A percentile compares a stretch with the other conserved stretches of the same genome.
Evolutionary conservation across 2,888 invertebrate genomes (phyloP).

Genomic region (Spilosoma lubricipeda): DNA sequence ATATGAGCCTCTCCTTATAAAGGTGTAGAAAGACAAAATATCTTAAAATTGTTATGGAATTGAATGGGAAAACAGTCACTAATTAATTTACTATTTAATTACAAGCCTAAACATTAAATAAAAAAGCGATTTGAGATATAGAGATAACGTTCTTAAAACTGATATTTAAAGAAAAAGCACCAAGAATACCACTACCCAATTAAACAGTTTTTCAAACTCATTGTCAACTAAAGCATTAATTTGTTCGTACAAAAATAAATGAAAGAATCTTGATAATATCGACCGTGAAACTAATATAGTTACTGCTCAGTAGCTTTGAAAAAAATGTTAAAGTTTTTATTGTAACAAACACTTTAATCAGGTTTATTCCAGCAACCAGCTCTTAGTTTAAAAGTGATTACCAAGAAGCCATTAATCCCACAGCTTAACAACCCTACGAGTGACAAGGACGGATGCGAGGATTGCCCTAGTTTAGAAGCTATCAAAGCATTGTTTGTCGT

Average conservation of each 20-base stretch:
- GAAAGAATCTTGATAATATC: neutral
- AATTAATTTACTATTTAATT: no score
- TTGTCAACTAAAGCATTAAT: neutral
- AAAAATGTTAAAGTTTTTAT: neutral
- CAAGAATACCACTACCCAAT: neutral
- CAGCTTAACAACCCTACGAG: conserved; percentile 58
- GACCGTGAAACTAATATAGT: neutral
- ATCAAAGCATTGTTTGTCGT: conserved; percentile 80
- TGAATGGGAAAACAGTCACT: no score
- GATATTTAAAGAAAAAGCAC: neutral
- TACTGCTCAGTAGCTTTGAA: neutral
- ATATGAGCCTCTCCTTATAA: no score
- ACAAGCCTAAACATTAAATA: no score
- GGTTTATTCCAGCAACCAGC: conserved; percentile 14
- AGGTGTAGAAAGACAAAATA: no score
- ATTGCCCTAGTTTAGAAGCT: conserved; percentile 79
- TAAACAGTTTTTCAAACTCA: neutral
- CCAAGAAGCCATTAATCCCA: conserved; percentile 38
- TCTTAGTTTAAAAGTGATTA: conserved; percentile 35
- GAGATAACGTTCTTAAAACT: neutral
- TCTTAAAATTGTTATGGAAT: no score
- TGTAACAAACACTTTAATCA: conserved; percentile 8
- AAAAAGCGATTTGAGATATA: no score
- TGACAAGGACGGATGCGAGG: conserved; percentile 76
- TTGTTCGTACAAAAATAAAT: neutral